Evolutionary conservation across 2,797 vertebrate species (phyloP).

Genomic region (Falco concolor): DNA sequence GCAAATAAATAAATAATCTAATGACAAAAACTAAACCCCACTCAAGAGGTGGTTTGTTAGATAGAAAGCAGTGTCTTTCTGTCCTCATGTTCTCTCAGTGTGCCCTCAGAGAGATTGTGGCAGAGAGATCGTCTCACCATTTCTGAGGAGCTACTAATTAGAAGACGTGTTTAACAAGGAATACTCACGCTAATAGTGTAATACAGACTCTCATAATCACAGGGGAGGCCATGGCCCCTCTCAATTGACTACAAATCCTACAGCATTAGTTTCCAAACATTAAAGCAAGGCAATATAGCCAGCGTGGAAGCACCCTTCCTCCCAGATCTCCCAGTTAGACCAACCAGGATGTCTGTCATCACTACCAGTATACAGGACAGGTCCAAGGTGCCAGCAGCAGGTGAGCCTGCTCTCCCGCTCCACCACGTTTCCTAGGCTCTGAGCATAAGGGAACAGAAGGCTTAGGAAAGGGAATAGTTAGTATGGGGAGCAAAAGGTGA

Average conservation of each 20-base stretch:
- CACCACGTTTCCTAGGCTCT: not conserved
- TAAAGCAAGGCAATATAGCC: not conserved
- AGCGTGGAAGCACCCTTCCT: not conserved
- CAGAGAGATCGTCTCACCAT: rapidly evolving
- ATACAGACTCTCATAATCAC: not conserved
- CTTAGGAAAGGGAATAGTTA: not conserved
- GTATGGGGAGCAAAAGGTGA: not conserved
- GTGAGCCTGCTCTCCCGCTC: not conserved
- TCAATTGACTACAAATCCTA: not conserved
- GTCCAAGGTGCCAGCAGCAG: not conserved
- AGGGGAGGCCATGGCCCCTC: not conserved
- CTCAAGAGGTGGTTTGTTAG: not conserved
- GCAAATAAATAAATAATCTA: not conserved
- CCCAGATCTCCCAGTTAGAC: not conserved
- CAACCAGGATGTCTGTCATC: not conserved
- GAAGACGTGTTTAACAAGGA: not conserved
- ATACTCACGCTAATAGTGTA: not conserved
- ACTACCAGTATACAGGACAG: not conserved
- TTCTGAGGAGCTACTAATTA: not conserved
- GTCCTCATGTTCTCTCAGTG: not conserved
- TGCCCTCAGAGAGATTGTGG: not conserved
- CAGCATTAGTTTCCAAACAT: not conserved
- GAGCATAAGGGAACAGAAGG: not conserved
- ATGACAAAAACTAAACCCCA: not conserved
- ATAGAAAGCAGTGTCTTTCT: not conserved